These are phyloP conservation scores for Strigamia crassipes DNA, from an alignment of 2,888 invertebrate species.

Conservation along the genomic window DNA sequence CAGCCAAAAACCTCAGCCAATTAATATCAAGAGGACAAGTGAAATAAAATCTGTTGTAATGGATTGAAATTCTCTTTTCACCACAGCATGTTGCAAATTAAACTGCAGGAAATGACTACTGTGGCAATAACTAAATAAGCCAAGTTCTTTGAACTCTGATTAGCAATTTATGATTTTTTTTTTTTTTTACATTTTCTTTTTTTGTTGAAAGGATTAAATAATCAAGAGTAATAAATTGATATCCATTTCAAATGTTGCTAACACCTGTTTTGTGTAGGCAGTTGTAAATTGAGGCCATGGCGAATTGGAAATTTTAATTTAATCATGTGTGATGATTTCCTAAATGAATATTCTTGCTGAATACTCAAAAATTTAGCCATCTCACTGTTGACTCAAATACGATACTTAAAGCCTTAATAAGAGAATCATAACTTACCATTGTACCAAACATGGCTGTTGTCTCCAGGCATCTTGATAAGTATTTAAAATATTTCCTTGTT, in stretches of 20 bases:
- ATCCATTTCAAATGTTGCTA: not conserved
- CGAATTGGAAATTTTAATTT: constrained; percentile 19
- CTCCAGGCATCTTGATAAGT: constrained; percentile 30
- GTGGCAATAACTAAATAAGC: not conserved
- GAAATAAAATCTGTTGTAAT: not conserved
- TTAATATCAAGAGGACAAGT: not conserved
- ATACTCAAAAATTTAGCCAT: not conserved
- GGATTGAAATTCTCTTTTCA: not conserved
- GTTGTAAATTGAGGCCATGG: constrained; percentile 11
- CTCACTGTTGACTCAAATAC: not conserved
- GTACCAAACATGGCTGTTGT: constrained; percentile 34
- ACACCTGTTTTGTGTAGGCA: constrained; percentile 20
- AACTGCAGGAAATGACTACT: constrained; percentile 19
- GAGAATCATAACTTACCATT: constrained; percentile 14
- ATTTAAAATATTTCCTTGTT: constrained; percentile 38
- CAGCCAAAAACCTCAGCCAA: not conserved
- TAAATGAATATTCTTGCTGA: not conserved
- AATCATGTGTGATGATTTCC: constrained; percentile 19
- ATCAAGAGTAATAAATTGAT: not conserved
- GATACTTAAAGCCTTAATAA: not conserved
- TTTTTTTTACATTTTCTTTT: not conserved
- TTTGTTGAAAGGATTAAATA: not conserved
- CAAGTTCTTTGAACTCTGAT: not conserved
- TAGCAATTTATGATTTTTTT: not conserved
- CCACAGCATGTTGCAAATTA: not conserved